These are phyloP conservation scores for Artemisiospiza belli DNA, from an alignment of 2,113 vertebrate species.

Conservation along the genomic window DNA sequence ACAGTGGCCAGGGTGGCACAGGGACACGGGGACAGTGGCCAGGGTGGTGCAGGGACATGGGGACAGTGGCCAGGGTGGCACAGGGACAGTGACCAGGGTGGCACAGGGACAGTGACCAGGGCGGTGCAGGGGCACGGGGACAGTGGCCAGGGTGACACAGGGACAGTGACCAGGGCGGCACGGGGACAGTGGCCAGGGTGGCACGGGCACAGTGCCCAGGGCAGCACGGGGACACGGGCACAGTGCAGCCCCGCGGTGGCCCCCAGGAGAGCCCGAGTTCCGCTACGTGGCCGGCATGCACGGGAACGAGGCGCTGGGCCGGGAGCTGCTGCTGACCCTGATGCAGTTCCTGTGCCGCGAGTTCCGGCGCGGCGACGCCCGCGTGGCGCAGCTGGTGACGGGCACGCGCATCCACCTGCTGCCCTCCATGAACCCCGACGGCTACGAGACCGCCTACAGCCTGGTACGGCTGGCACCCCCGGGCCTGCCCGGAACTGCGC, in stretches of 20 bases:
- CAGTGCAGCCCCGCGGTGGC: background rate
- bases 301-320: constrained; percentile 92
- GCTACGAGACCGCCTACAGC: constrained; percentile 86
- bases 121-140: too few species aligned
- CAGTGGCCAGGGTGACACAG: too few species aligned
- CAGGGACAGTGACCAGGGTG: too few species aligned
- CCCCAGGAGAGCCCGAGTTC: constrained; percentile 91
- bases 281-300: constrained; percentile 97
- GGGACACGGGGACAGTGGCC: too few species aligned
- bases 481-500: too few species aligned
- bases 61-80: too few species aligned
- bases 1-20: too few species aligned
- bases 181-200: too few species aligned
- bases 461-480: constrained; percentile 72
- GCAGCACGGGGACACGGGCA: too few species aligned
- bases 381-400: constrained; percentile 84
- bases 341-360: constrained; percentile 93
- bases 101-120: too few species aligned
- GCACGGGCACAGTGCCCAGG: background rate
- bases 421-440: constrained; percentile 96
- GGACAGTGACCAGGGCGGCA: too few species aligned
- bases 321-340: constrained; percentile 90
- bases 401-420: constrained; percentile 90
- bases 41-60: too few species aligned
- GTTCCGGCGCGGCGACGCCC: constrained; percentile 82